phyloP scores from a whole-genome alignment of 1,140 invertebrate species.

The Aethina tumida region DNA sequence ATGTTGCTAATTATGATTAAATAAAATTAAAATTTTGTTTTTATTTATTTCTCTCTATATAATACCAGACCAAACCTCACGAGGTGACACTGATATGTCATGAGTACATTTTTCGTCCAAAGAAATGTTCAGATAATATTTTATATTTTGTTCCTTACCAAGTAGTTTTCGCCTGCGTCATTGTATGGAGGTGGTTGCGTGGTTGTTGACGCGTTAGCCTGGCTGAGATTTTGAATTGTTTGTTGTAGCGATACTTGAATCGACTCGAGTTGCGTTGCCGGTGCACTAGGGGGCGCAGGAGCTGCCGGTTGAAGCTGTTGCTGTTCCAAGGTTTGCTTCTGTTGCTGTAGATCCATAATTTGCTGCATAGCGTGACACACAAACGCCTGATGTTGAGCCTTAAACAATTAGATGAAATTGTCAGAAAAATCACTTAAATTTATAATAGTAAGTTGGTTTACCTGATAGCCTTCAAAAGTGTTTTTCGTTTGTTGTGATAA shows the following conservation, averaged over 20 bases:
- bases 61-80: too few species aligned
- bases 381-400: constrained; percentile 93
- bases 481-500: constrained; percentile 44
- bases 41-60: too few species aligned
- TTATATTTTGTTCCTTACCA: too few species aligned
- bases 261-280: constrained; percentile 25
- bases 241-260: constrained; percentile 27
- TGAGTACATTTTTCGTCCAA: too few species aligned
- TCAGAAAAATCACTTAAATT: too few species aligned
- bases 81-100: too few species aligned
- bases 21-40: too few species aligned
- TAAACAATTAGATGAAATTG: too few species aligned
- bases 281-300: constrained; percentile 32
- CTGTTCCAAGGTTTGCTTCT: constrained; percentile 64
- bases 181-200: constrained; percentile 10
- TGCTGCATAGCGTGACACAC: constrained; percentile 82
- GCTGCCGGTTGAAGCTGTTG: constrained; percentile 39
- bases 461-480: constrained; percentile 55
- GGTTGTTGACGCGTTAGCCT: constrained; percentile 12
- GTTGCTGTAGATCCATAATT: constrained; percentile 73
- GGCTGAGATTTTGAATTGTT: constrained; percentile 24
- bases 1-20: too few species aligned
- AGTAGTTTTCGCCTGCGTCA: constrained; percentile 6
- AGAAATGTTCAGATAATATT: too few species aligned
- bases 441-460: too few species aligned